Conservation (phyloP, 2,113 vertebrate species). For the Lepus timidus region DNA sequence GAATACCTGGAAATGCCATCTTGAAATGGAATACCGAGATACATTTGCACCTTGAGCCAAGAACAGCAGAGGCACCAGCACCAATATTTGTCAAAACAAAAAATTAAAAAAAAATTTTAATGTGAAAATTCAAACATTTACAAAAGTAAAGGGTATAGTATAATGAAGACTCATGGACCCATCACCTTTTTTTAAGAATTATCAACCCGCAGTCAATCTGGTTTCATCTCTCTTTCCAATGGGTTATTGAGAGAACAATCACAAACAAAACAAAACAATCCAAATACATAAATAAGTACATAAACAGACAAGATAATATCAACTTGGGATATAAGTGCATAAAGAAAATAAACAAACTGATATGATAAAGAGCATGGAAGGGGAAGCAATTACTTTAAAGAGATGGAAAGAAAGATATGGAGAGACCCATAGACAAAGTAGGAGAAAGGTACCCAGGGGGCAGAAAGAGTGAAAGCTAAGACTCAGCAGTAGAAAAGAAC, state of each 20-base stretch:
- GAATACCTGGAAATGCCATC: too few relatives aligned
- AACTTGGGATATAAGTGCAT: neutral
- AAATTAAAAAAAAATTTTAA: neutral
- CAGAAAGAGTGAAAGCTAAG: neutral
- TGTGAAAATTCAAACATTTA: neutral
- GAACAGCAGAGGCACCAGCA: neutral
- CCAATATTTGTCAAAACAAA: neutral
- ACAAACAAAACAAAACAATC: neutral
- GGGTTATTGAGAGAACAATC: neutral
- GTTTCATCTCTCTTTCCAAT: neutral
- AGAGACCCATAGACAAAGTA: neutral
- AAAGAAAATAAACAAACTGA: constrained; percentile 6
- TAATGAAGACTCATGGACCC: neutral
- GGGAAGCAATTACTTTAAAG: neutral
- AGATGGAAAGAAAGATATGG: neutral
- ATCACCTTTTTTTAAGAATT: neutral
- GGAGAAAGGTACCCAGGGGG: neutral
- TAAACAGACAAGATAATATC: neutral
- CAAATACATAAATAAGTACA: neutral
- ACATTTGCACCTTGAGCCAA: neutral
- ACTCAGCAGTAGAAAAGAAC: neutral
- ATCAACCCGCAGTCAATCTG: neutral
- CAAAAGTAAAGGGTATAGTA: neutral
- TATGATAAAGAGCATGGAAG: neutral
- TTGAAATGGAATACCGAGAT: neutral